Base-by-base conservation (phyloP, 1,140 invertebrate genomes). In the Cyrtorhinus lividipennis region DNA sequence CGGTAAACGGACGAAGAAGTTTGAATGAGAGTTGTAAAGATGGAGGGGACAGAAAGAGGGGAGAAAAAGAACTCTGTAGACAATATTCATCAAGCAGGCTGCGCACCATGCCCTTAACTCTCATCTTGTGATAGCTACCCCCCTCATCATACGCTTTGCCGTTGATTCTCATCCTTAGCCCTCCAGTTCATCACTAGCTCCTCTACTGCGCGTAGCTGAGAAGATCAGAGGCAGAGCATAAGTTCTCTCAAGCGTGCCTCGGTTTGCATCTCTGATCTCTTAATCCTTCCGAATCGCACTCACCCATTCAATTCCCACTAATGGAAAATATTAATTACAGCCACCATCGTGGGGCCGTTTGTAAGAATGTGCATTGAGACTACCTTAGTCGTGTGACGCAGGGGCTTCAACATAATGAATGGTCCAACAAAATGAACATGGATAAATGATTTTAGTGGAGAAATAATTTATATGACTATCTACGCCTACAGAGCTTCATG, bases 311-410 rank as follows among this genome's bases (percentile, higher is more conserved):
- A 53, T 53, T 53, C 18, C 48, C 48, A 20, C 48, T 53, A 53
- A 53, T 53, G 48, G 48, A 53, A 53, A 53, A 53, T 53, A 12
- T 10, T 53, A 53, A 53, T 53, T 53, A 53, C 8, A n/a, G n/a
- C n/a, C n/a, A n/a, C n/a, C n/a, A n/a, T n/a, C n/a, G n/a, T n/a
- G n/a, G n/a, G n/a, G n/a, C n/a, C n/a, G n/a, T n/a, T n/a, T n/a
- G n/a, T n/a, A n/a, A n/a, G n/a, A n/a, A n/a, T n/a, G n/a, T n/a
- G n/a, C n/a, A n/a, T n/a, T n/a, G n/a, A n/a, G n/a, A n/a, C n/a
- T n/a, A n/a, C n/a, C n/a, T n/a, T n/a, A n/a, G n/a, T n/a, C n/a
- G n/a, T n/a, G n/a, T n/a, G n/a, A n/a, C n/a, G n/a, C n/a, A n/a
- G n/a, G n/a, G n/a, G n/a, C n/a, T n/a, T n/a, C n/a, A n/a, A n/a